Evolutionary conservation across 2,797 vertebrate species (phyloP).

Genomic region (Danio albolineatus): DNA sequence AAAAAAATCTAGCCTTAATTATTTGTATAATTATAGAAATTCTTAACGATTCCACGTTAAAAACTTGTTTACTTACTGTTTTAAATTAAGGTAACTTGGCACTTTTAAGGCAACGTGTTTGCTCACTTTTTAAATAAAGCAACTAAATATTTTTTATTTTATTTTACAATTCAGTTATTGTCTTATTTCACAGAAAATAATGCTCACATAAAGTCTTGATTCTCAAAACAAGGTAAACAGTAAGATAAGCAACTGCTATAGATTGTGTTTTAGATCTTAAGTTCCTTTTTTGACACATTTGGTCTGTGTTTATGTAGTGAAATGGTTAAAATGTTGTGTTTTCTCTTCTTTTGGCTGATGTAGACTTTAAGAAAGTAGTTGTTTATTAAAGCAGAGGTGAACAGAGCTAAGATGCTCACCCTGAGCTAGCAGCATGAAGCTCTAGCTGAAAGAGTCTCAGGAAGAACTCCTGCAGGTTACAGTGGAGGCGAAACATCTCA

Average conservation of each 20-base stretch:
- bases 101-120: no score
- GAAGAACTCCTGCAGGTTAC: conserved; percentile 84
- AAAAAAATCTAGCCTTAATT: no score
- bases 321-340: neutral
- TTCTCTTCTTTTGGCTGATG: conserved; percentile 6
- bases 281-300: neutral
- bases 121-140: no score
- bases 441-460: conserved; percentile 88
- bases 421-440: conserved; percentile 78
- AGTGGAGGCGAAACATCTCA: conserved; percentile 79
- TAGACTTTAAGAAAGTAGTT: conserved; percentile 9
- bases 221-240: conserved; percentile 17
- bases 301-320: conserved; percentile 15
- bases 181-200: no score
- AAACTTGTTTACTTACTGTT: no score
- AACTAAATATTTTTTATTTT: no score
- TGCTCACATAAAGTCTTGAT: neutral
- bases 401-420: conserved; percentile 68
- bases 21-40: no score
- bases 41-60: no score
- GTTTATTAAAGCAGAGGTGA: conserved; percentile 19
- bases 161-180: neutral
- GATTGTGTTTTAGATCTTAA: neutral
- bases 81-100: no score
- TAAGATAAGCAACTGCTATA: neutral